Conservation (phyloP, 2,797 vertebrate genomes). For the Leucoraja ocellata region DNA sequence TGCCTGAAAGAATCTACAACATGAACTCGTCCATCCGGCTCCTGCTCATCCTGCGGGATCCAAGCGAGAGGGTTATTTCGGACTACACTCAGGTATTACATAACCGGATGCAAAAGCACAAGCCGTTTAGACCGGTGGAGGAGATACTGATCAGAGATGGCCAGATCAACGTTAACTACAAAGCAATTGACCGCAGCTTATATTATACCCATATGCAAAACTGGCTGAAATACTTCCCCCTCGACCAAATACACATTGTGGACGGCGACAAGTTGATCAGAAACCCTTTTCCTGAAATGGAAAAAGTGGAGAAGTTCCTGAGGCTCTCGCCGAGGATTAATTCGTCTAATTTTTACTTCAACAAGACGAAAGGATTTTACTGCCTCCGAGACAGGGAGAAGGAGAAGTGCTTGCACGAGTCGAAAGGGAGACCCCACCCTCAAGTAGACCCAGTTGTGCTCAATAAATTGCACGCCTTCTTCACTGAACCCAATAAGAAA, state of each 20-base stretch:
- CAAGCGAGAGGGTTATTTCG: slow-evolving; percentile 84
- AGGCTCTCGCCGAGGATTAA: slow-evolving; percentile 79
- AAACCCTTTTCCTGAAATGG: slow-evolving; percentile 85
- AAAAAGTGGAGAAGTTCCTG: slow-evolving; percentile 81
- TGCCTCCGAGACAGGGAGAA: slow-evolving; percentile 79
- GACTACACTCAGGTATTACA: slow-evolving; percentile 97
- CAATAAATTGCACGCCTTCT: slow-evolving; percentile 77
- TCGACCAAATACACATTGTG: slow-evolving; percentile 76
- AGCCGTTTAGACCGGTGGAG: slow-evolving; percentile 78
- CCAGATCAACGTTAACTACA: slow-evolving; percentile 81
- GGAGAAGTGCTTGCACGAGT: slow-evolving; percentile 87
- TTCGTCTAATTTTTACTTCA: slow-evolving; percentile 91
- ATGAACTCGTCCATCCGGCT: slow-evolving; percentile 77
- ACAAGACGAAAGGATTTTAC: slow-evolving; percentile 93
- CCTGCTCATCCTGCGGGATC: slow-evolving; percentile 89
- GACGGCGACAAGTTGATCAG: slow-evolving; percentile 84
- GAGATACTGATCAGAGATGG: slow-evolving; percentile 75
- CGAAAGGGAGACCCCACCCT: slow-evolving; percentile 86
- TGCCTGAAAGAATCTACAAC: slow-evolving; percentile 74
- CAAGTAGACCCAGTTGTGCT: slow-evolving; percentile 70
- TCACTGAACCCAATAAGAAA: slow-evolving; percentile 82
- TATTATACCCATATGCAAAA: slow-evolving; percentile 84
- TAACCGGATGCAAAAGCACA: slow-evolving; percentile 89
- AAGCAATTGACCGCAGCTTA: slow-evolving; percentile 88
- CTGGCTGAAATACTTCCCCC: slow-evolving; percentile 83